Base-by-base conservation (phyloP, 2,797 vertebrate species). In the Meriones psammophilus region DNA sequence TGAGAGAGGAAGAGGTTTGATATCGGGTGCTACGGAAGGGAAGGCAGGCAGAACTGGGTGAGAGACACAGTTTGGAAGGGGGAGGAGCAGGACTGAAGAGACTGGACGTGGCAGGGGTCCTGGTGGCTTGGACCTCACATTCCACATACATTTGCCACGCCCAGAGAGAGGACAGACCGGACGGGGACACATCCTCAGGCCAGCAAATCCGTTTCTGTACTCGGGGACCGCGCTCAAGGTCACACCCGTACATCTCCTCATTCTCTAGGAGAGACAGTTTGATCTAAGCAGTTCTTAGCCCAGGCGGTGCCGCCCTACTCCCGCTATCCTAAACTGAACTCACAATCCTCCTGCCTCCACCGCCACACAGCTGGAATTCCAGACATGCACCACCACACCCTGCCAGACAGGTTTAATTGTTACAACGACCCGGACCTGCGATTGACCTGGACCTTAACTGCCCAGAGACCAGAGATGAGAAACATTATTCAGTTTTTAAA, bases 181-280 rank as follows among this genome's bases (percentile, higher is more conserved):
- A 33, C 26, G n/a, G 28, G 56, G 83, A 26, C 24, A 60, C 22
- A n/a, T 58, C 64, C 73, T 78, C 66, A 42, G 73, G 81, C 36
- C 73, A 74, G 73, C 42, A 78, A n/a, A 1, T 46, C 10, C 18
- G 4, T 76, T 87, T 91, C 36, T 69, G n/a, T 1, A 0, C 1
- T n/a, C 50, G 42, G 6, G n/a, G 39, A 56, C 36, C 0, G 13
- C 87, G 39, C 66, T 30, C 92, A 33, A 2, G 4, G 24, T 50
- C 76, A 64, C 26, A 33, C 86, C 42, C 76, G 60, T 92, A 86
- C 69, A 94, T 86, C n/a, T 64, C 81, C 8, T 83, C 86, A 78
- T 39, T 46, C 78, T 85, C 78, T 58, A 68, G 56, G 79, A 92
- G 92, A 94, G 79, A 66, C 66, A 33, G 30, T 66, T 69, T 68